These are phyloP conservation scores for Tricholaema leucomelas DNA, from an alignment of 2,113 vertebrate species.

Conservation along the genomic window DNA sequence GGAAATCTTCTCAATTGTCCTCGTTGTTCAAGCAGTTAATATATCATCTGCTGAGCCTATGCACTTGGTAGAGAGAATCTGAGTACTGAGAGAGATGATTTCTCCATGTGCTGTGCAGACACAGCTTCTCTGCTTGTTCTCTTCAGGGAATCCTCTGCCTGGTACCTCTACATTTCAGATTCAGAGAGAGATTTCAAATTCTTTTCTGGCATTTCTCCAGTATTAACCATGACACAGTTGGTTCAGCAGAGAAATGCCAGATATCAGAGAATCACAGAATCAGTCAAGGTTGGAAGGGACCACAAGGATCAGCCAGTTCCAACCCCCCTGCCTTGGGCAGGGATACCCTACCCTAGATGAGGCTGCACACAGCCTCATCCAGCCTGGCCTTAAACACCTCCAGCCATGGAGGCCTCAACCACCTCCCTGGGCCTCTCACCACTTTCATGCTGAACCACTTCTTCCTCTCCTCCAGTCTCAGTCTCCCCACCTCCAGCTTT, in stretches of 20 bases:
- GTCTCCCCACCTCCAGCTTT: too few relatives aligned
- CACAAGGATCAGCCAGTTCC: too few relatives aligned
- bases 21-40: not conserved
- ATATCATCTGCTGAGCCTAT: not conserved
- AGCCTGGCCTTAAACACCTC: too few relatives aligned
- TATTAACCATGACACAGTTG: not conserved
- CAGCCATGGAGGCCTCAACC: too few relatives aligned
- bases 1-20: not conserved
- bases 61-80: not conserved
- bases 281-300: too few relatives aligned
- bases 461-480: too few relatives aligned
- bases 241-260: not conserved
- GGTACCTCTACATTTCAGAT: not conserved
- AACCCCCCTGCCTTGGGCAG: too few relatives aligned
- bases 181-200: conserved; percentile 8
- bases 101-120: not conserved
- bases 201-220: conserved; percentile 30
- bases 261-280: too few relatives aligned
- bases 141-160: conserved; percentile 11
- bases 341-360: too few relatives aligned
- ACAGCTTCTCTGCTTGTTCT: not conserved
- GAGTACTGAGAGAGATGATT: not conserved
- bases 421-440: too few relatives aligned
- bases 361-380: too few relatives aligned
- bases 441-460: too few relatives aligned